Conservation (phyloP, 1,140 invertebrate genomes). For the Zaprionus tsacasi region DNA sequence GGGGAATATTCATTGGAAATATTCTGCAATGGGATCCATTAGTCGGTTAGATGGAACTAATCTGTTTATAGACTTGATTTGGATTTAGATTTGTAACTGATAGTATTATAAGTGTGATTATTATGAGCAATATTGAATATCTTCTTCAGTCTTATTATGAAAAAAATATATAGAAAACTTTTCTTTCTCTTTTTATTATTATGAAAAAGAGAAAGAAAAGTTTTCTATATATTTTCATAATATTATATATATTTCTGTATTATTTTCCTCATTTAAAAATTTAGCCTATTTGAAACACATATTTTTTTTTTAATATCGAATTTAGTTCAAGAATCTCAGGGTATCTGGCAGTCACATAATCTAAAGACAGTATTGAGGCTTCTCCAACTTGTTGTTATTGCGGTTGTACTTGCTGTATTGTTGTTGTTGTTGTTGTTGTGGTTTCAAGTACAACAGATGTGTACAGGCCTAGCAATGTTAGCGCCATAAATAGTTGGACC, state of each 20-base stretch:
- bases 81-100: background rate
- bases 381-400: constrained; percentile 21
- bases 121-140: no score
- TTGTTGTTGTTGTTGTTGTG: constrained; percentile 1
- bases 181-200: no score
- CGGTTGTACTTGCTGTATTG: constrained; percentile 16
- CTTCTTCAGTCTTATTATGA: no score
- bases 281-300: no score
- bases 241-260: no score
- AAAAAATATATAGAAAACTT: no score
- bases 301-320: background rate
- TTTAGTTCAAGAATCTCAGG: background rate
- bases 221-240: no score
- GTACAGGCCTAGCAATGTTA: constrained; percentile 43
- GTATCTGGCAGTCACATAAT: background rate
- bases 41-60: background rate
- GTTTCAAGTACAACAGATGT: constrained; percentile 25
- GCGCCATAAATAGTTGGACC: constrained; percentile 52
- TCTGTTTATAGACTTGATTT: no score
- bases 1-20: background rate
- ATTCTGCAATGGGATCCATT: background rate
- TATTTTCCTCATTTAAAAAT: no score
- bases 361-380: background rate
- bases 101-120: no score
- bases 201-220: no score